Evolutionary conservation across 2,888 invertebrate genomes (phyloP).

Genomic region (Malachius bipustulatus): DNA sequence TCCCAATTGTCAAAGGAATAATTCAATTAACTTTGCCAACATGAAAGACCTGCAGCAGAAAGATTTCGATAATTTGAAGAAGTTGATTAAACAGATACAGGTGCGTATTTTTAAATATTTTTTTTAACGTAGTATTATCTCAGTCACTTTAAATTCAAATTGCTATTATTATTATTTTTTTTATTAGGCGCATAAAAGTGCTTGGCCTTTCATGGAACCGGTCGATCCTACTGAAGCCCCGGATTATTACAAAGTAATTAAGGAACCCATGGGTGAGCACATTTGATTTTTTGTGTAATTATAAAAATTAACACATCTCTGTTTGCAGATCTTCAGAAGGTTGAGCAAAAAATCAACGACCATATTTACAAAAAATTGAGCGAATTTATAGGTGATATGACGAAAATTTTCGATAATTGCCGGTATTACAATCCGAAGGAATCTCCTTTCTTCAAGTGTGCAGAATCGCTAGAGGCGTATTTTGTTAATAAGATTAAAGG

Average conservation of each 20-base stretch:
- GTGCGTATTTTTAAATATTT: conserved; percentile 34
- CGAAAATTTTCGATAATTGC: conserved; percentile 98
- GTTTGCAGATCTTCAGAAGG: conserved; percentile 78
- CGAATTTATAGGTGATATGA: conserved; percentile 96
- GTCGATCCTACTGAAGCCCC: conserved; percentile 94
- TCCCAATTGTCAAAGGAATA: conserved; percentile 88
- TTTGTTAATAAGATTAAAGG: conserved; percentile 90
- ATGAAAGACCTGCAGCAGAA: conserved; percentile 70
- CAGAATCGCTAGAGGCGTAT: conserved; percentile 87
- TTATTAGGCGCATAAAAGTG: conserved; percentile 78
- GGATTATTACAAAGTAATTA: conserved; percentile 91
- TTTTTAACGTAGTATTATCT: too few relatives aligned
- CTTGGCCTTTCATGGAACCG: conserved; percentile 97
- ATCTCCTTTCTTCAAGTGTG: conserved; percentile 92
- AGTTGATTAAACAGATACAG: conserved; percentile 81
- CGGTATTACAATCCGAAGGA: conserved; percentile 94
- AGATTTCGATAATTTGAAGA: conserved; percentile 73
- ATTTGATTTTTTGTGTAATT: conserved; percentile 5
- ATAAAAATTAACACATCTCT: conserved; percentile 9
- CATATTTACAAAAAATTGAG: conserved; percentile 75
- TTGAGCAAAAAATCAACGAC: conserved; percentile 76
- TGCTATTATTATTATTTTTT: conserved; percentile 15
- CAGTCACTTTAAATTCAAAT: too few relatives aligned
- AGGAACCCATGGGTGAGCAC: conserved; percentile 86
- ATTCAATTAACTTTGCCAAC: conserved; percentile 79